Conservation (phyloP, 2,113 vertebrate species). For the Ictidomys tridecemlineatus region DNA sequence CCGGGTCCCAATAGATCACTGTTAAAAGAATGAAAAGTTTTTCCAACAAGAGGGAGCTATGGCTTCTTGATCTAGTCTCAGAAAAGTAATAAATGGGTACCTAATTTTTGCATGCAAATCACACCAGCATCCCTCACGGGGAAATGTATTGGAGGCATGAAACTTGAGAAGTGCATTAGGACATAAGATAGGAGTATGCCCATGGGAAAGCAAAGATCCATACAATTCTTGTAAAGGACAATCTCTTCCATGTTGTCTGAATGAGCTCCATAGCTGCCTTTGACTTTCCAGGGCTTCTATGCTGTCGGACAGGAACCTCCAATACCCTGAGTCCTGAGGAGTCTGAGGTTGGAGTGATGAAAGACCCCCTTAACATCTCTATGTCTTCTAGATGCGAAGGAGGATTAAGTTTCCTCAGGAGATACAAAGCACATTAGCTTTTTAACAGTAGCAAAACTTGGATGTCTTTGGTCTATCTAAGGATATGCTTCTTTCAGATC, state of each 20-base stretch:
- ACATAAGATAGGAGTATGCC: neutral
- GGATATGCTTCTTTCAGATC: neutral
- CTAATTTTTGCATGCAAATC: neutral
- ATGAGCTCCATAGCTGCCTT: too few species aligned
- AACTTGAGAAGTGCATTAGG: neutral
- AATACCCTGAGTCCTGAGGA: too few species aligned
- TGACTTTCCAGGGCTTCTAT: neutral
- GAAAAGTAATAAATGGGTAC: neutral
- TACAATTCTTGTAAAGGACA: neutral
- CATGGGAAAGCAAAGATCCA: neutral
- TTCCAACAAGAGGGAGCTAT: neutral
- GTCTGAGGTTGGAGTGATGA: too few species aligned
- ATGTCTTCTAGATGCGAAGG: neutral
- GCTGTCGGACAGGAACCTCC: neutral
- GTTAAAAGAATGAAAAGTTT: neutral
- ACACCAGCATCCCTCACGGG: neutral
- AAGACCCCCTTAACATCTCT: accelerated
- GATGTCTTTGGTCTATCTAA: neutral
- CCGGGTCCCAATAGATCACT: neutral
- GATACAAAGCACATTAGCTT: neutral
- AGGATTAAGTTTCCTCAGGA: neutral
- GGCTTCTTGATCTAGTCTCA: neutral
- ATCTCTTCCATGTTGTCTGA: neutral
- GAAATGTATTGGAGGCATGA: neutral
- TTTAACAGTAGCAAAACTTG: neutral